Evolutionary conservation across 2,113 vertebrate genomes (phyloP), one percentile per base, ranked within the genome.

Genomic region (Corythoichthys haematopterus): DNA sequence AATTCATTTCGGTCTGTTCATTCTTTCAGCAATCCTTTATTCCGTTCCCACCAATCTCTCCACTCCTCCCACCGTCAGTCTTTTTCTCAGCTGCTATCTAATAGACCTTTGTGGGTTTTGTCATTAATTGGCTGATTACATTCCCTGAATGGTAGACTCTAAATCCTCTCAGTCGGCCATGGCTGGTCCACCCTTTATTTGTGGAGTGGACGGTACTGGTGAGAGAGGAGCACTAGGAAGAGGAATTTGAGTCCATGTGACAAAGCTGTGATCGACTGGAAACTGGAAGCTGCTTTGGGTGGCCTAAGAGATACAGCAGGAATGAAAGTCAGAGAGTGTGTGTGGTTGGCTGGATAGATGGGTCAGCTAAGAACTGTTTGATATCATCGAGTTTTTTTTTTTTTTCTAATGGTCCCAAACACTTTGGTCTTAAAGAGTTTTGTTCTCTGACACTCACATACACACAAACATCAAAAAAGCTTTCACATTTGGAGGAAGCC

Each of bases 61-160:
- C 59, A 12, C 59, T 60, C n/a, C 59, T 6, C n/a, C 38, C 20
- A n/a, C 16, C 38, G 35, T 38, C 38, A 43, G 16, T 40, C 64
- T 58, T 62, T 61, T 69, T 68, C 68, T 74, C 73, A 52, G 64
- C 69, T 57, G 60, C 85, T 86, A 83, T 91, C 90, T 88, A 89
- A 90, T 87, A 84, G 80, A 85, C 81, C 76, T 85, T 84, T 76
- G 79, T 78, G 84, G 77, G 84, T 89, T 88, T 86, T 83, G 87
- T 90, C 86, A 90, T 91, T 91, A 92, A 90, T 90, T 90, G 88
- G 88, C 84, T 86, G 90, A 90, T 89, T 88, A 88, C 84, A 77
- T 81, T 69, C 70, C 69, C 60, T 90, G 88, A 92, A 91, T 88
- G 84, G 85, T 40, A 75, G 80, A 88, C 84, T 80, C 80, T 85